Conservation (phyloP, 2,113 vertebrate species). For the Parus major region DNA sequence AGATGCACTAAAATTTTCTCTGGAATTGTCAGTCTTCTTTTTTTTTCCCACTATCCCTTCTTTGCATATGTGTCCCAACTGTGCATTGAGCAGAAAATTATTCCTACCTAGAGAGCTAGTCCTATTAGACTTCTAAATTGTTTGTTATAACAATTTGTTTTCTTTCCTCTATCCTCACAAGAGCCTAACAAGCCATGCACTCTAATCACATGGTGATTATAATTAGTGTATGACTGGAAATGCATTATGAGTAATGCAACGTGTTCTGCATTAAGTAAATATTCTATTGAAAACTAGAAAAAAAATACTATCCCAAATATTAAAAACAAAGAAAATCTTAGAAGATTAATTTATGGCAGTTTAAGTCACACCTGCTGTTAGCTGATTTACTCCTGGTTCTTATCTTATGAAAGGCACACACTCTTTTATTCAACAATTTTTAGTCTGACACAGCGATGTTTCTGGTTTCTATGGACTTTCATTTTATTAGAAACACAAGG, state of each 20-base stretch:
- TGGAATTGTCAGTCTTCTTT: background rate
- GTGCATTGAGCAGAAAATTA: background rate
- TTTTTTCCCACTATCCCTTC: background rate
- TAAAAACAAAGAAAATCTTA: background rate
- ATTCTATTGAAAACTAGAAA: background rate
- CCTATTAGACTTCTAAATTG: constrained; percentile 4
- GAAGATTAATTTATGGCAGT: background rate
- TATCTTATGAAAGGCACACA: background rate
- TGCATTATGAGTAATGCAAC: background rate
- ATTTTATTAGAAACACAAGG: constrained; percentile 12
- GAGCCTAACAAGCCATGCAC: background rate
- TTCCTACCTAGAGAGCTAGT: background rate
- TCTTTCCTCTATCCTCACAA: background rate
- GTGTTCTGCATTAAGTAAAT: background rate
- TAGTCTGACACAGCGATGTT: background rate
- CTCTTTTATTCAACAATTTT: constrained; percentile 10
- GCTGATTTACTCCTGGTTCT: background rate
- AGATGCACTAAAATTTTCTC: background rate
- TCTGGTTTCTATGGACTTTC: background rate
- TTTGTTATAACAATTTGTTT: background rate
- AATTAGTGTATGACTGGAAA: background rate
- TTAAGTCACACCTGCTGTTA: background rate
- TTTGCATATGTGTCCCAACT: background rate
- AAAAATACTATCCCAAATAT: background rate
- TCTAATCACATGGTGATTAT: constrained; percentile 11